Percentiles rank a stretch among this genome's conserved stretches.
These are phyloP conservation scores for Ichneumon xanthorius DNA, from an alignment of 2,888 invertebrate genomes.

Conservation along the genomic window DNA sequence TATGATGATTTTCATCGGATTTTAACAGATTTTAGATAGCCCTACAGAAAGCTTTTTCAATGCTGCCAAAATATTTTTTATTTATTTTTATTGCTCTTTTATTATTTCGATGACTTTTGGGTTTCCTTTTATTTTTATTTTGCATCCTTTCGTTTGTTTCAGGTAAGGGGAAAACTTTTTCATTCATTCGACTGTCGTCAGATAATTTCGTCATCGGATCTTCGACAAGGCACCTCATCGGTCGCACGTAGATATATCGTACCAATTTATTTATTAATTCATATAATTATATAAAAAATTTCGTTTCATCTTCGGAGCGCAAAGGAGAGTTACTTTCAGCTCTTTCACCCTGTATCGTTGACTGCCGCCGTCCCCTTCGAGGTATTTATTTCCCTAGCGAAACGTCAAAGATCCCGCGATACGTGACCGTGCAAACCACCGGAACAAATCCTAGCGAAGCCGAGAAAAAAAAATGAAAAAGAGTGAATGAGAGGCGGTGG, in stretches of 20 bases:
- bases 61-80: neutral
- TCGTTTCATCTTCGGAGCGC: neutral
- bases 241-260: conserved; percentile 10
- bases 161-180: conserved; percentile 41
- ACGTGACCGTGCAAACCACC: neutral
- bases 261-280: conserved; percentile 23
- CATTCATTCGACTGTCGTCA: neutral
- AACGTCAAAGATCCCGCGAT: neutral
- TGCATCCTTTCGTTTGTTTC: conserved; percentile 45
- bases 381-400: neutral
- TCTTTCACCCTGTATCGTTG: too few relatives aligned
- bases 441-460: conserved; percentile 13
- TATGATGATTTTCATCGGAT: neutral
- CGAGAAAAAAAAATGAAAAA: conserved; percentile 11
- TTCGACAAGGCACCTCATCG: neutral
- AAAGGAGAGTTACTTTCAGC: too few relatives aligned
- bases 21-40: neutral
- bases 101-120: neutral
- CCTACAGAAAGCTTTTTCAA: too few relatives aligned
- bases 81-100: neutral
- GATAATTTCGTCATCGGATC: neutral
- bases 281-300: neutral
- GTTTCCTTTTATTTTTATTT: conserved; percentile 23
- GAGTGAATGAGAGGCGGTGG: neutral
- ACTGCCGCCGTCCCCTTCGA: neutral